phyloP scores from a whole-genome alignment of 2,113 vertebrate species.

The Hydrolagus affinis region DNA sequence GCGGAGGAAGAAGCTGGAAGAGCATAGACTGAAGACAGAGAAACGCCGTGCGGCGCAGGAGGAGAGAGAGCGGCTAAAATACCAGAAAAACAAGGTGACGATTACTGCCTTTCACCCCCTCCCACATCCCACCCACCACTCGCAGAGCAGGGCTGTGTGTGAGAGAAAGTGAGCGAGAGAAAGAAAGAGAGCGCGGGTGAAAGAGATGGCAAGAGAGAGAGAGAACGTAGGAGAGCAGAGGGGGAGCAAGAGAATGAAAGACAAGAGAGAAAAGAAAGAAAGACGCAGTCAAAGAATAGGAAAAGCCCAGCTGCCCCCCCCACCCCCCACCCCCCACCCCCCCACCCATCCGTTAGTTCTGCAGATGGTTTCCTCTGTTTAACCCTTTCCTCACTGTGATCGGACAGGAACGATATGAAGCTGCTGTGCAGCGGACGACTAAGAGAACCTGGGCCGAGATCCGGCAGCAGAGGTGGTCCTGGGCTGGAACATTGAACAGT shows the following conservation, averaged over 20 bases:
- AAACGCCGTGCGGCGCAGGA: constrained; percentile 73
- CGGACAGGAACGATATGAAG: constrained; percentile 82
- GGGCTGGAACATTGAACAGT: constrained; percentile 77
- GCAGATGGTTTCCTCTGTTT: constrained; percentile 16
- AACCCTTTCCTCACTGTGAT: background rate
- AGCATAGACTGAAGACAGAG: constrained; percentile 79
- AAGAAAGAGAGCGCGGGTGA: no score
- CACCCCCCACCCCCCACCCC: no score
- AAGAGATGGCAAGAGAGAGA: no score
- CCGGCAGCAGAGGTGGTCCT: constrained; percentile 90
- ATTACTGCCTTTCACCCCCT: background rate
- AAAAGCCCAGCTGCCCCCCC: no score
- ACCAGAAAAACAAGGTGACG: constrained; percentile 89
- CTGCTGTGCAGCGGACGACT: constrained; percentile 76
- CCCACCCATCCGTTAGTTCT: no score
- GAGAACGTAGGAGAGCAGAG: no score
- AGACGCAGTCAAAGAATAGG: background rate
- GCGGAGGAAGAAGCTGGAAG: constrained; percentile 73
- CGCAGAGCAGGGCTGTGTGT: accelerated
- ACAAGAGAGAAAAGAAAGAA: background rate
- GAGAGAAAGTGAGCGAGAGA: no score
- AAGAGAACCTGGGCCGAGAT: constrained; percentile 98
- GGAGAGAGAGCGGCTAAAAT: constrained; percentile 84
- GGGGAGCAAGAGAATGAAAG: no score
- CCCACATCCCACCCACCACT: no score